Conservation (phyloP, 2,888 invertebrate species). For the Rhyacophila evoluta region DNA sequence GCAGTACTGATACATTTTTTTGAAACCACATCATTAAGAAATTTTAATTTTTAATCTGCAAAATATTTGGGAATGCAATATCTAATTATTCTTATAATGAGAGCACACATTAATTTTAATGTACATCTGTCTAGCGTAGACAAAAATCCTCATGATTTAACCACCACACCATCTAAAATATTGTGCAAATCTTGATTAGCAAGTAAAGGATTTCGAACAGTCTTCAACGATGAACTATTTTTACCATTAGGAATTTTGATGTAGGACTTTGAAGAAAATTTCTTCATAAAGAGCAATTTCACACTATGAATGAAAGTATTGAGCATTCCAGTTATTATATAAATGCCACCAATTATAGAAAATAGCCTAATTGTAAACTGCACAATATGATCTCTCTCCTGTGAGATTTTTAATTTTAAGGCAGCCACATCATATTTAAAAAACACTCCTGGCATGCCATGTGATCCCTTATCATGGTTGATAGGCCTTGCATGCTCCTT, state of each 20-base stretch:
- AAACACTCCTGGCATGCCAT: slow-evolving; percentile 94
- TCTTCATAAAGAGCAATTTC: slow-evolving; percentile 35
- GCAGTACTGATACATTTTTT: not conserved
- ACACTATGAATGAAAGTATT: slow-evolving; percentile 37
- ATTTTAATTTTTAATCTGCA: not conserved
- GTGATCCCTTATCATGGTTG: slow-evolving; percentile 78
- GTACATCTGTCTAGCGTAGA: no score
- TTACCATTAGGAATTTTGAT: not conserved
- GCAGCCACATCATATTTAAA: slow-evolving; percentile 96
- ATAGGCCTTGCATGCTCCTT: slow-evolving; percentile 89
- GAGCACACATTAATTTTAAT: not conserved
- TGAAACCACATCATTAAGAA: not conserved
- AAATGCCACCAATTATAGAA: slow-evolving; percentile 93
- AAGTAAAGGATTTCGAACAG: not conserved
- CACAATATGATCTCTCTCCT: slow-evolving; percentile 80
- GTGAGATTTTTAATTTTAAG: slow-evolving; percentile 84
- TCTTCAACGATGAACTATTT: not conserved
- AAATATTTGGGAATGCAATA: not conserved
- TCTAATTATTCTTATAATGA: not conserved
- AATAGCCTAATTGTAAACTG: slow-evolving; percentile 90
- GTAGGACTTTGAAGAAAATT: slow-evolving; percentile 33
- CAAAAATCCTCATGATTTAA: not conserved
- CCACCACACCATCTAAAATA: not conserved
- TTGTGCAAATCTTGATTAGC: slow-evolving; percentile 1
- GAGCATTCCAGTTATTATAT: slow-evolving; percentile 79